Evolutionary conservation across 2,888 invertebrate species (phyloP).

Genomic region (Andrena hattorfiana): DNA sequence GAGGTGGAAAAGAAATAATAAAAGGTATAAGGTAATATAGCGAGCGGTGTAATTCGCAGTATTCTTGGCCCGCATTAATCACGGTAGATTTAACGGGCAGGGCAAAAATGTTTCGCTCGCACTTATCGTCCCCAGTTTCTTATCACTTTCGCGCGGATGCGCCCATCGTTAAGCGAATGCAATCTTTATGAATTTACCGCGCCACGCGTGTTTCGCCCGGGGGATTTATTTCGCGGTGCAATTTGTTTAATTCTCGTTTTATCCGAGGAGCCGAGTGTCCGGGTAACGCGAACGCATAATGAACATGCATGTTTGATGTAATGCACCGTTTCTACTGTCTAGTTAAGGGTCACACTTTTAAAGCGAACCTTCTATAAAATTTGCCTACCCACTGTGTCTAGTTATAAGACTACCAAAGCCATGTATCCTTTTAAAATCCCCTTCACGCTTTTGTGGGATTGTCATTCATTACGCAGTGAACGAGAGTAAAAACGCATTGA

Average conservation of each 20-base stretch:
- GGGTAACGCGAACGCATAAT: constrained; percentile 12
- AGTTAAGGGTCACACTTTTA: neutral
- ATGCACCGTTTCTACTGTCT: neutral
- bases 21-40: constrained; percentile 51
- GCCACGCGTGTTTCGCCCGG: neutral
- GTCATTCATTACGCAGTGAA: neutral
- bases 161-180: constrained; percentile 36
- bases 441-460: neutral
- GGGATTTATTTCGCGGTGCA: constrained; percentile 17
- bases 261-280: constrained; percentile 7
- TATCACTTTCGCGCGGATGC: constrained; percentile 59
- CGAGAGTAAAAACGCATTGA: constrained; percentile 12
- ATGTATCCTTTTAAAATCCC: neutral
- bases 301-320: neutral
- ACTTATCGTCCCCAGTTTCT: constrained; percentile 47
- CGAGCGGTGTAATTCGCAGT: constrained; percentile 41
- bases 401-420: too few relatives aligned
- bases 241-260: constrained; percentile 29
- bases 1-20: constrained; percentile 18
- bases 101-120: constrained; percentile 41
- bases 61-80: constrained; percentile 48
- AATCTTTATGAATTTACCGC: constrained; percentile 45
- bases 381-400: too few relatives aligned
- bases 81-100: constrained; percentile 48
- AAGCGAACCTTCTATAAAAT: neutral